phyloP scores from a whole-genome alignment of 2,888 invertebrate species.

The Psococerastis gibbosa region DNA sequence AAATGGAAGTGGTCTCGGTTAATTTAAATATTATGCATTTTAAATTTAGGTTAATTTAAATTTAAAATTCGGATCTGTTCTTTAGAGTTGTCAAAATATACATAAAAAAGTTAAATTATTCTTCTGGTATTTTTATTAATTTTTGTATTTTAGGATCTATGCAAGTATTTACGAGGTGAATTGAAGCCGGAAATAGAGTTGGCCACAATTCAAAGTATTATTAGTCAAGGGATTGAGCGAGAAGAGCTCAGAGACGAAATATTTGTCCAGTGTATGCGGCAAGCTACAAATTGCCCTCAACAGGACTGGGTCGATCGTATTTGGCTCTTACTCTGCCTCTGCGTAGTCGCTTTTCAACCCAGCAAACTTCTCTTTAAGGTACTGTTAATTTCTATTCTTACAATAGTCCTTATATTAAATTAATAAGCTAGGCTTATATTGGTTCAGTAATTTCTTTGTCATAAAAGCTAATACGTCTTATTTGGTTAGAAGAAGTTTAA shows the following conservation, averaged over 20 bases:
- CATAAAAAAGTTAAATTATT: no score
- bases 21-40: no score
- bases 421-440: neutral
- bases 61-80: no score
- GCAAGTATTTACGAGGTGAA: conserved; percentile 78
- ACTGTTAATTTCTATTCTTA: conserved; percentile 10
- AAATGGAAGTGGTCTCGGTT: no score
- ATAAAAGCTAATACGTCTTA: no score
- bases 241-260: conserved; percentile 87
- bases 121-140: no score
- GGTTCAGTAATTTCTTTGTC: conserved; percentile 1
- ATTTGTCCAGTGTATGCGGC: conserved; percentile 70
- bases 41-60: no score
- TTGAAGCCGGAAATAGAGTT: conserved; percentile 66
- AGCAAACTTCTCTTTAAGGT: conserved; percentile 58
- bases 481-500: neutral
- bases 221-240: conserved; percentile 71
- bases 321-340: conserved; percentile 75
- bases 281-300: conserved; percentile 75
- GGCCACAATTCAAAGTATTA: conserved; percentile 63
- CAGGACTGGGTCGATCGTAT: conserved; percentile 65
- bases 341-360: conserved; percentile 84
- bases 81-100: no score
- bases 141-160: conserved; percentile 66
- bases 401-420: neutral